Percentiles rank a stretch among this genome's conserved stretches.
Evolutionary conservation across 2,888 invertebrate species (phyloP).

Genomic region (Amphipyra tragopoginis): DNA sequence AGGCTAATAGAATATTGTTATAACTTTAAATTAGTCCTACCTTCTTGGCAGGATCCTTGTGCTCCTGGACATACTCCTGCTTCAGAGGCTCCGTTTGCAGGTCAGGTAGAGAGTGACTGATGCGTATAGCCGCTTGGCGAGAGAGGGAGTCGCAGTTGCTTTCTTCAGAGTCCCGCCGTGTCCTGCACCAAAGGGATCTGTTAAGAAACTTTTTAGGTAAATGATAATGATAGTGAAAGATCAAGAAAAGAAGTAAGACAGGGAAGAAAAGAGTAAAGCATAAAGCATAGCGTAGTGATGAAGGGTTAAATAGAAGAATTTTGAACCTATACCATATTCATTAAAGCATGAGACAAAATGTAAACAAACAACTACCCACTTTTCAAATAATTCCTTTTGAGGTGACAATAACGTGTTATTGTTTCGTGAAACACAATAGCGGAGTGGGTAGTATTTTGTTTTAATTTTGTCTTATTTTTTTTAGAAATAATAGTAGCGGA

Average conservation of each 20-base stretch:
- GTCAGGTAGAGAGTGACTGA: conserved; percentile 94
- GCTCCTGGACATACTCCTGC: conserved; percentile 93
- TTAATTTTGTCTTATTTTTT: no score
- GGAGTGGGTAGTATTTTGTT: no score
- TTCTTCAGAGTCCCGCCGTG: conserved; percentile 85
- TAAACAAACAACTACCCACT: no score
- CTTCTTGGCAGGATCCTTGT: conserved; percentile 92
- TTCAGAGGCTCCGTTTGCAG: conserved; percentile 92
- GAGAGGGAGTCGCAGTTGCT: conserved; percentile 90
- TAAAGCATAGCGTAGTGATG: no score
- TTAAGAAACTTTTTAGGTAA: conserved; percentile 54
- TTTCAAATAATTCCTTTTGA: no score
- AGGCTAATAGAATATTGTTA: not conserved
- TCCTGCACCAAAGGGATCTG: conserved; percentile 73
- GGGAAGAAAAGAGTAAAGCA: not conserved
- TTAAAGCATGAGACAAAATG: no score
- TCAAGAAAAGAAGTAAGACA: not conserved
- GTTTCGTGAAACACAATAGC: no score
- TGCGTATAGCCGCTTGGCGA: conserved; percentile 92
- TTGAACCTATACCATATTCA: no score
- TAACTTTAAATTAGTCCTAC: conserved; percentile 72
- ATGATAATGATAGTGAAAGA: conserved; percentile 11
- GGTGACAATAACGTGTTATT: no score
- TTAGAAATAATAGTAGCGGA: no score
- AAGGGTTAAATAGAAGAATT: not conserved